Evolutionary conservation across 1,140 invertebrate species (phyloP).

Genomic region (Drosophila repletoides): DNA sequence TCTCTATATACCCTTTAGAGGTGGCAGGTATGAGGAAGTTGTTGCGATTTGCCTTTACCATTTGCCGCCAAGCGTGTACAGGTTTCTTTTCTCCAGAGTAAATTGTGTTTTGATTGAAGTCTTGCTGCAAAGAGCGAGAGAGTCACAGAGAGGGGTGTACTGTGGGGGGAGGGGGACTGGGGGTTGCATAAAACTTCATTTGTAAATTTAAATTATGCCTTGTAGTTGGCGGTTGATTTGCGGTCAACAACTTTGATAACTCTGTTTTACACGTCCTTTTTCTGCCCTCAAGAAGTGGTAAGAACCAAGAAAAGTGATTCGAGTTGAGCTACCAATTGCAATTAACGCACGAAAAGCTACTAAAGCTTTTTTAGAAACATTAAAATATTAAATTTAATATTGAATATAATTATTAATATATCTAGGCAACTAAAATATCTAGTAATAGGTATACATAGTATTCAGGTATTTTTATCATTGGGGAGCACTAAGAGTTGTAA

Average conservation of each 20-base stretch:
- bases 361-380: no score
- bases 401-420: background rate
- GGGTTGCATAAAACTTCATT: constrained; percentile 41
- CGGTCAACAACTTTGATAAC: constrained; percentile 60
- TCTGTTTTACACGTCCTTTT: constrained; percentile 45
- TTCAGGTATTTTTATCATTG: no score
- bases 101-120: constrained; percentile 78
- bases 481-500: no score
- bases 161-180: background rate
- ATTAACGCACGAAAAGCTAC: background rate
- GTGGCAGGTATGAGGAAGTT: constrained; percentile 17
- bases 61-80: constrained; percentile 67
- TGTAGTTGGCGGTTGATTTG: constrained; percentile 48
- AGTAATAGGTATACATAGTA: no score
- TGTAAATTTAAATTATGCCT: constrained; percentile 61
- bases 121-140: constrained; percentile 9
- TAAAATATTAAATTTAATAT: background rate
- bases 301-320: no score
- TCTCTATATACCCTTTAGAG: no score
- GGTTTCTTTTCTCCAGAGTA: constrained; percentile 49
- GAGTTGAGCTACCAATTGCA: constrained; percentile 1
- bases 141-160: background rate
- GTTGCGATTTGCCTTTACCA: constrained; percentile 50
- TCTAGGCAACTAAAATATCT: no score
- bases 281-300: background rate